Percentiles rank a stretch among this genome's conserved stretches.
Conservation (phyloP, 2,113 vertebrate genomes). For the Perca fluviatilis region DNA sequence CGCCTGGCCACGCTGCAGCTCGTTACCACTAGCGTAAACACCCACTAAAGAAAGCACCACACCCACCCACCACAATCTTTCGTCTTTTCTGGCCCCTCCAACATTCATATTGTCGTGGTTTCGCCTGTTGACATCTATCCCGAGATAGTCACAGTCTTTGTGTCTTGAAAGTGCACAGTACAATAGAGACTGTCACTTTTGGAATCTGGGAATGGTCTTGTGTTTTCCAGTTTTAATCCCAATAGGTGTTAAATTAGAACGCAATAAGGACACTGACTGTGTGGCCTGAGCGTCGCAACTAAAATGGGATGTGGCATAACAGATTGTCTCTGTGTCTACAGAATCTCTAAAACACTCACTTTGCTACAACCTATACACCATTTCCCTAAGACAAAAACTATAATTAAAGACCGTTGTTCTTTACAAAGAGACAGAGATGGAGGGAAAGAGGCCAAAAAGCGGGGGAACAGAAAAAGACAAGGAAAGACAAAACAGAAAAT, state of each 20-base stretch:
- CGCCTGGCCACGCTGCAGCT: conserved; percentile 35
- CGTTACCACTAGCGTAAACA: conserved; percentile 69
- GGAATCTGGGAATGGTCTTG: background rate
- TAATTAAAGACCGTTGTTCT: conserved; percentile 69
- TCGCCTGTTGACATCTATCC: conserved; percentile 28
- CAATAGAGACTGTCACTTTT: conserved; percentile 18
- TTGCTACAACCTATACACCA: conserved; percentile 37
- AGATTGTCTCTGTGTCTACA: conserved; percentile 42
- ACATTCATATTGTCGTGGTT: conserved; percentile 60
- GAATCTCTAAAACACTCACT: conserved; percentile 34
- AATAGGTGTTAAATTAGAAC: background rate
- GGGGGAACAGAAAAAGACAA: conserved; percentile 21
- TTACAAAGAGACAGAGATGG: conserved; percentile 27
- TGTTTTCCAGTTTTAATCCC: conserved; percentile 29
- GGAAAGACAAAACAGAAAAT: conserved; percentile 39
- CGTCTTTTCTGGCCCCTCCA: conserved; percentile 50
- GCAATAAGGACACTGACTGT: background rate
- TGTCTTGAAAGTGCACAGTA: conserved; percentile 25
- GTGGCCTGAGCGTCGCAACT: conserved; percentile 1
- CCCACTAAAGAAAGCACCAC: conserved; percentile 54
- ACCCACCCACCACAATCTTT: conserved; percentile 46
- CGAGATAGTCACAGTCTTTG: conserved; percentile 41
- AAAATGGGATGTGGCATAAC: conserved; percentile 24
- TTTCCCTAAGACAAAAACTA: conserved; percentile 59
- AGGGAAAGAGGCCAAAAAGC: conserved; percentile 16